A percentile compares a stretch with the other conserved stretches of the same genome.
Conservation (phyloP, 2,888 invertebrate genomes). For the Lypha dubia region DNA sequence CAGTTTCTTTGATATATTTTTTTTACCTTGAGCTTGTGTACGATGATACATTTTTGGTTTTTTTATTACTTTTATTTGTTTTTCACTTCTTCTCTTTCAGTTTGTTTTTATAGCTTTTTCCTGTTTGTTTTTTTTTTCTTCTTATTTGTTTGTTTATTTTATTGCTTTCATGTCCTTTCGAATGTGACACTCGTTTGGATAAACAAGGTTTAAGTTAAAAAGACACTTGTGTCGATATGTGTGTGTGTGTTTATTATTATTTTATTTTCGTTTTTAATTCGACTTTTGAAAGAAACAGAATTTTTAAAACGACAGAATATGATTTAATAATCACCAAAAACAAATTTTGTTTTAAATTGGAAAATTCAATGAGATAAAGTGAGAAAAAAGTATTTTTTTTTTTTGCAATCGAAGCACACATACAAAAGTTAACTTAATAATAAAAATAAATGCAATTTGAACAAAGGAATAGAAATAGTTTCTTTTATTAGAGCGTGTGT, state of each 20-base stretch:
- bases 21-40: background rate
- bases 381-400: too few relatives aligned
- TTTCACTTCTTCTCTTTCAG: background rate
- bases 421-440: constrained; percentile 4
- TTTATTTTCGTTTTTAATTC: constrained; percentile 27
- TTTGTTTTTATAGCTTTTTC: constrained; percentile 15
- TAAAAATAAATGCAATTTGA: background rate
- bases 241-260: constrained; percentile 1
- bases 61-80: background rate
- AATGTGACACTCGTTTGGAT: constrained; percentile 28
- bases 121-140: background rate
- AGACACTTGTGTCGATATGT: background rate
- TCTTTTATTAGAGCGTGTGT: background rate
- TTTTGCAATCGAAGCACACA: background rate
- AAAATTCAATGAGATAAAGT: constrained; percentile 2
- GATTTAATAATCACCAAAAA: constrained; percentile 48
- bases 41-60: background rate
- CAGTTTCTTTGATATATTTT: background rate
- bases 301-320: constrained; percentile 27
- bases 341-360: constrained; percentile 8
- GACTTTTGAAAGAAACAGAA: constrained; percentile 26
- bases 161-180: constrained; percentile 19
- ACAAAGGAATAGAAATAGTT: background rate
- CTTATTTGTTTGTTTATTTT: too few relatives aligned
- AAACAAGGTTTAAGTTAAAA: constrained; percentile 56